These are phyloP conservation scores for Centrocercus urophasianus DNA, from an alignment of 2,113 vertebrate genomes.

Conservation along the genomic window DNA sequence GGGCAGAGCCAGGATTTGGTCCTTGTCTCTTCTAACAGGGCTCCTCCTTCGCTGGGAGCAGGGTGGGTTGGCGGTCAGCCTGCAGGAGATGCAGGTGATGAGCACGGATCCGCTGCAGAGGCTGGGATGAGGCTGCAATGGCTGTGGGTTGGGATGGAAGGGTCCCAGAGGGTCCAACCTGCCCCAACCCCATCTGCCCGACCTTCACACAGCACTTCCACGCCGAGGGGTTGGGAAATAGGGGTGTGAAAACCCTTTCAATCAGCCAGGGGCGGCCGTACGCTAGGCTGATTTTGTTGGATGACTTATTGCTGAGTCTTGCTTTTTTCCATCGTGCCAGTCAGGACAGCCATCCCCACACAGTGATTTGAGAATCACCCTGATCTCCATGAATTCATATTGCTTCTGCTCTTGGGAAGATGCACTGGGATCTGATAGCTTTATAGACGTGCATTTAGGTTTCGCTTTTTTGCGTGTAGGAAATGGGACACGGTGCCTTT, in stretches of 20 bases:
- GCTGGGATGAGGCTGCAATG: fast-evolving
- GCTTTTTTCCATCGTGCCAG: neutral
- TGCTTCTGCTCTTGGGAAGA: neutral
- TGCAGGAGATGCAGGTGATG: neutral
- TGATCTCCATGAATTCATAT: fast-evolving
- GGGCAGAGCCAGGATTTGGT: neutral
- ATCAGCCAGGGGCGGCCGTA: no score
- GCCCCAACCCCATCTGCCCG: neutral
- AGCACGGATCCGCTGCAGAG: neutral
- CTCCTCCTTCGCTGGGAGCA: neutral
- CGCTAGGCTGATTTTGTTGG: neutral
- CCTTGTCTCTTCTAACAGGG: neutral
- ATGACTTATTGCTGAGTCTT: no score
- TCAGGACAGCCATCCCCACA: fast-evolving
- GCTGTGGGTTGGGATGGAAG: fast-evolving
- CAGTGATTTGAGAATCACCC: neutral
- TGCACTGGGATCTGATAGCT: neutral
- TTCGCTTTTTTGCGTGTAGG: neutral
- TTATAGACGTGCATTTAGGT: neutral
- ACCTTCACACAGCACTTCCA: fast-evolving
- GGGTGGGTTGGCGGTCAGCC: neutral
- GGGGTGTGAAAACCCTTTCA: no score
- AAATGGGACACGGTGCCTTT: neutral
- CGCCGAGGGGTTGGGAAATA: fast-evolving
- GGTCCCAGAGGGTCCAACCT: neutral